Base-by-base conservation (phyloP, 1,140 invertebrate species). In the Sesamia nonagrioides region DNA sequence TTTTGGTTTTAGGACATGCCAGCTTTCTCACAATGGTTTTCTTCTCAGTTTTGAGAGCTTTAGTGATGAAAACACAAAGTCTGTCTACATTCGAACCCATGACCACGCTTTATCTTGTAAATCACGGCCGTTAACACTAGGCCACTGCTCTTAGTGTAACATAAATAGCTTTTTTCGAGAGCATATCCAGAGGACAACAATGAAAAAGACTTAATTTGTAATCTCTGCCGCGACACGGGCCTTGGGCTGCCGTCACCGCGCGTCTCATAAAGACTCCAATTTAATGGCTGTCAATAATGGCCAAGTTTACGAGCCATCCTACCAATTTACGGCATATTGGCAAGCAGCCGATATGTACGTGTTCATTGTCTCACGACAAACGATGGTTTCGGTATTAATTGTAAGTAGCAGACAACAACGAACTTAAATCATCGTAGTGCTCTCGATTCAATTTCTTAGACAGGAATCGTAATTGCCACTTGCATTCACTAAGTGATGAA, bases 231-330 rank as follows among this genome's bases (percentile, higher is more conserved):
- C 45, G 68, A 69, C 71, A 13, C 63, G 35, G 58, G 21, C 77
- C 78, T 45, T 77, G 82, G 73, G 81, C 79, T 84, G 84, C 84
- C 84, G 85, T 88, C 86, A 86, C 84, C 86, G 80, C 75, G 80
- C 81, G 77, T 69, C 87, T 82, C 88, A 85, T 90, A 89, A 90
- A 91, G 84, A 88, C 83, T 84, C 86, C 82, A 83, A 87, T 89
- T 90, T 92, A 88, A 92, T 86, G 80, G 78, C 80, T 84, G 86
- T 92, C 90, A 91, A 92, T 94, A 92, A 94, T 91, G 91, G 88
- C 88, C 79, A 80, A 89, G 83, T 92, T 94, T 91, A 94, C 86
- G 90, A 89, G 82, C 87, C 82, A 89, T 92, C 89, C 86, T 82
- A 82, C 85, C 88, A 88, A 89, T 92, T 92, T 91, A 94, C 89